Base-by-base conservation (phyloP, 2,888 invertebrate genomes). In the Lacanobia wlatinum region DNA sequence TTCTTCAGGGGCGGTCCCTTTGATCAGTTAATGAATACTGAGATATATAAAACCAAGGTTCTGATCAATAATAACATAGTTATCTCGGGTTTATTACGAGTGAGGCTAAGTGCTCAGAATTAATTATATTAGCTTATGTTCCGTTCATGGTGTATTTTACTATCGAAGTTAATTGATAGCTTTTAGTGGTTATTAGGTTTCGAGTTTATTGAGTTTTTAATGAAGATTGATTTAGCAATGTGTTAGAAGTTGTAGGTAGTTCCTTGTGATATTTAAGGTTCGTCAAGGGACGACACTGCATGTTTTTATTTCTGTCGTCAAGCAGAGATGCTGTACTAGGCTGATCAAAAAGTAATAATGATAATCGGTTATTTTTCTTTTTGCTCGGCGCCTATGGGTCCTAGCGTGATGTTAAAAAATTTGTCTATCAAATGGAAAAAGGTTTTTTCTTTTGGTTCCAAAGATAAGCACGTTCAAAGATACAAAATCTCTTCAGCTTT, bases 91-190 rank as follows among this genome's bases (percentile, higher is more conserved):
- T 82, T 79, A 80, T 82, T 81, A 71, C 60, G 46, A 69, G 61
- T 72, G 46, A 72, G 38, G 68, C 66, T 79, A 52, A 84, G 81
- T 78, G 70, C 75, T 75, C 76, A 69, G 79, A 76, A 78, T 74
- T 79, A 82, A 85, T 83, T 85, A 79, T 76, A 71, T 75, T 80
- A 83, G 21, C 43, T 65, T 64, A 78, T 65, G 63, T 48, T 55
- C 52, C 55, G 75, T 65, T 84, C 72, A 76, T 66, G 76, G 70
- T 63, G 68, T 72, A 73, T 75, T 83, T 84, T 80, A 85, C 12
- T 80, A 76, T 70, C 68, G 62, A 38, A 73, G 72, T 70, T 82
- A 82, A 85, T 83, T 85, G 79, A 82, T 78, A 73, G 76, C 82
- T 82, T 56, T 83, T 78, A 82, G 59, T 60, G 8, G 50, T 68